A percentile compares a stretch with the other conserved stretches of the same genome.
Conservation (phyloP, 2,113 vertebrate species). For the Brachypodius melanocephalos region DNA sequence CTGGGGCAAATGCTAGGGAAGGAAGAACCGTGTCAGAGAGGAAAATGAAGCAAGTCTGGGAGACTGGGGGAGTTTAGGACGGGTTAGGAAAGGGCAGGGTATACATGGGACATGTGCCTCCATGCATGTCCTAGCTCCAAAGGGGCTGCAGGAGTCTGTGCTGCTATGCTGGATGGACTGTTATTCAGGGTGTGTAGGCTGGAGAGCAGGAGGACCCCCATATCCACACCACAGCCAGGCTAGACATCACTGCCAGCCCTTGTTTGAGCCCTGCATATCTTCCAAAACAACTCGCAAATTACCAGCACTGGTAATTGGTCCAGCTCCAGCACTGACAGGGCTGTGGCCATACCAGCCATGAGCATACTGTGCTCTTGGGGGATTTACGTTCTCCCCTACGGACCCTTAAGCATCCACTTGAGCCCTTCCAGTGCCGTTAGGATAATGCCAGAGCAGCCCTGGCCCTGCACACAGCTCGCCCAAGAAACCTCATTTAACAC, state of each 20-base stretch:
- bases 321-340: not conserved
- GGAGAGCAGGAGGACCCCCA: not conserved
- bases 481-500: not conserved
- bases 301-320: too few species aligned
- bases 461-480: not conserved
- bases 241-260: fast-evolving
- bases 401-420: too few species aligned
- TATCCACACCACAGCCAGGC: not conserved
- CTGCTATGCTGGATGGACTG: not conserved
- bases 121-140: not conserved
- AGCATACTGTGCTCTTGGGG: fast-evolving
- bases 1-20: not conserved
- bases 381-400: fast-evolving
- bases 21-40: fast-evolving
- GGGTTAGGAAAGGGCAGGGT: not conserved
- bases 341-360: not conserved
- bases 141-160: not conserved
- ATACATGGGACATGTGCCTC: not conserved
- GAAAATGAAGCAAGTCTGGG: not conserved
- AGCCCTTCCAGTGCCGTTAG: fast-evolving
- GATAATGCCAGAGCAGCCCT: not conserved
- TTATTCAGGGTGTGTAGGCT: not conserved
- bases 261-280: not conserved
- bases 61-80: not conserved
- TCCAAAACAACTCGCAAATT: not conserved